Conservation (phyloP, 2,797 vertebrate genomes). For the Macropus fuliginosus region DNA sequence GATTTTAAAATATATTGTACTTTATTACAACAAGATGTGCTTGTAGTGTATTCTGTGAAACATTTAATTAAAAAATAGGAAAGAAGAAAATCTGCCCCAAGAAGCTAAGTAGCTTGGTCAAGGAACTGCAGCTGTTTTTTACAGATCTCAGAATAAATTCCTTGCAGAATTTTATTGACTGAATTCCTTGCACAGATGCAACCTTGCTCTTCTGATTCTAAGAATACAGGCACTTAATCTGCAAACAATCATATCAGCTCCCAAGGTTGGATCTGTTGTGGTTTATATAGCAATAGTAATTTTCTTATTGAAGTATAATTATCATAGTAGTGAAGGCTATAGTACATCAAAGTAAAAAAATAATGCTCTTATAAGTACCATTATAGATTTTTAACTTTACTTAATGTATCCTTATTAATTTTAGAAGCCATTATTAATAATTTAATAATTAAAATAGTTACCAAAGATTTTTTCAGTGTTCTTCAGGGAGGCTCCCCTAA, state of each 20-base stretch:
- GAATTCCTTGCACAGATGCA: accelerated
- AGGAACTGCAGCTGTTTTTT: background rate
- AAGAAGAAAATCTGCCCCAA: background rate
- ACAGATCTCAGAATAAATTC: background rate
- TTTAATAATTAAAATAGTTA: conserved; percentile 82
- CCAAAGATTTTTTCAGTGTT: conserved; percentile 96
- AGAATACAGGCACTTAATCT: background rate
- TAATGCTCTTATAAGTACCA: background rate
- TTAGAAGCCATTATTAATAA: conserved; percentile 4
- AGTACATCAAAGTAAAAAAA: background rate
- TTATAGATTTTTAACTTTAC: background rate
- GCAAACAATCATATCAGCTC: accelerated
- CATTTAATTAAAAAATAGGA: background rate
- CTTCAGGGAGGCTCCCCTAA: conserved; percentile 96
- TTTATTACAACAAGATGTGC: background rate
- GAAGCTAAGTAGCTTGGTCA: background rate
- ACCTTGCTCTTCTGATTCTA: background rate
- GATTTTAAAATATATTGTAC: background rate
- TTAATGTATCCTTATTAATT: background rate
- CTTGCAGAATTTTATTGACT: accelerated
- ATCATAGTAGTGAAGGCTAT: background rate
- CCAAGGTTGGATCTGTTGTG: accelerated
- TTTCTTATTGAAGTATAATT: background rate
- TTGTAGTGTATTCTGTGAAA: background rate
- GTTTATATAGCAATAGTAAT: background rate